Evolutionary conservation across 2,888 invertebrate species (phyloP).

Genomic region (Cancer borealis): DNA sequence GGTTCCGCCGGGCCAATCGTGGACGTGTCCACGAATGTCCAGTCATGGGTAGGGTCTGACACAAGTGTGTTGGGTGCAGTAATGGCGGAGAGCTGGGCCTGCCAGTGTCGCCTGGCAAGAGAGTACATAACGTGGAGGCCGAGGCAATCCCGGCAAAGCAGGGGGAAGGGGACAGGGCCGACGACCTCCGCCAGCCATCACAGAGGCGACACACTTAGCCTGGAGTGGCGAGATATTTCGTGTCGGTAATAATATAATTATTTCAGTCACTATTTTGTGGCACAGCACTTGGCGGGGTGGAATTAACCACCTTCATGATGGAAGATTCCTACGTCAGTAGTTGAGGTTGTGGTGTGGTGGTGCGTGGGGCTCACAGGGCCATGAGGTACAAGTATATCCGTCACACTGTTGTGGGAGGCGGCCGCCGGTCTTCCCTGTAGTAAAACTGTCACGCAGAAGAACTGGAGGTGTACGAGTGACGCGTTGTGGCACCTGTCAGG

Average conservation of each 20-base stretch:
- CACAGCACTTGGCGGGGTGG: background rate
- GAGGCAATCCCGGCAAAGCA: background rate
- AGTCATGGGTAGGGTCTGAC: background rate
- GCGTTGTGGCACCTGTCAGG: background rate
- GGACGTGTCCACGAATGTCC: background rate
- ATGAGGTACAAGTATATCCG: background rate
- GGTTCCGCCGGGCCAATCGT: background rate
- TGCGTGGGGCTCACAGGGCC: background rate
- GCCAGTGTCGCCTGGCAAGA: constrained; percentile 25
- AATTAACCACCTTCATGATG: background rate
- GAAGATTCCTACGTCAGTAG: background rate
- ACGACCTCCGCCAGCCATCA: constrained; percentile 2
- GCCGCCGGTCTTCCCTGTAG: background rate
- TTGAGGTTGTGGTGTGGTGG: background rate
- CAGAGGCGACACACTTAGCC: background rate
- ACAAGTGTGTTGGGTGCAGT: background rate
- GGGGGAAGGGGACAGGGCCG: background rate
- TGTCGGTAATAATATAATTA: background rate
- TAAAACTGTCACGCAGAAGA: background rate
- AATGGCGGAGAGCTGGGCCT: too few species aligned
- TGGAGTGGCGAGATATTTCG: background rate
- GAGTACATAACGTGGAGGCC: constrained; percentile 34
- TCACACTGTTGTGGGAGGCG: background rate
- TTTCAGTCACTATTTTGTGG: background rate
- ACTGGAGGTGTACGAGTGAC: constrained; percentile 1